Evolutionary conservation across 1,140 invertebrate species (phyloP).

Genomic region (Aphaenogaster rudis): DNA sequence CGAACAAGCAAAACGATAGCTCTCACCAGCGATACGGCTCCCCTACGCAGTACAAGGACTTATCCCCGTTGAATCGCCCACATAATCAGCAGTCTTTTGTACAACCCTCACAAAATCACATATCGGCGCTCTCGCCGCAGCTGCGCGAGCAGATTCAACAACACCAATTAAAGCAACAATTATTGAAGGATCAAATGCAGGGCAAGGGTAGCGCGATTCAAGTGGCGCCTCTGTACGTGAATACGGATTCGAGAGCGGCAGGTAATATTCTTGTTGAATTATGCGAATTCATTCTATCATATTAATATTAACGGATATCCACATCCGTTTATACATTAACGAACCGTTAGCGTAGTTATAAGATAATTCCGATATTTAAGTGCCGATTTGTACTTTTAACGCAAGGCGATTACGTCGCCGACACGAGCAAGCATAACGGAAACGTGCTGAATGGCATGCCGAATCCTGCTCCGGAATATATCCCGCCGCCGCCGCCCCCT

Average conservation of each 20-base stretch:
- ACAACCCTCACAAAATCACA: conserved; percentile 75
- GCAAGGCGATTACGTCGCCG: conserved; percentile 60
- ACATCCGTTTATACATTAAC: not conserved
- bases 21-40: conserved; percentile 71
- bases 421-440: conserved; percentile 77
- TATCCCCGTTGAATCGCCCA: conserved; percentile 67
- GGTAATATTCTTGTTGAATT: conserved; percentile 63
- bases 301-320: not conserved
- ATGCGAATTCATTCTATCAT: not conserved
- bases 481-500: conserved; percentile 82
- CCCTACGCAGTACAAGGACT: conserved; percentile 75
- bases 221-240: conserved; percentile 84
- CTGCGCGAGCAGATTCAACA: conserved; percentile 83
- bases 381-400: conserved; percentile 21
- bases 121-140: conserved; percentile 80
- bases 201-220: conserved; percentile 81
- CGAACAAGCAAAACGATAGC: conserved; percentile 76
- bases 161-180: conserved; percentile 83
- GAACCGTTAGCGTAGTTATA: not conserved
- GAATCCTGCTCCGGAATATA: conserved; percentile 82
- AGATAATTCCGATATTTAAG: not conserved
- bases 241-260: conserved; percentile 81
- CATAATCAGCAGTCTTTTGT: conserved; percentile 65
- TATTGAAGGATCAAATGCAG: conserved; percentile 83
- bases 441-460: conserved; percentile 72